Evolutionary conservation across 1,140 invertebrate genomes (phyloP).

Genomic region (Trachelipus rathkii): DNA sequence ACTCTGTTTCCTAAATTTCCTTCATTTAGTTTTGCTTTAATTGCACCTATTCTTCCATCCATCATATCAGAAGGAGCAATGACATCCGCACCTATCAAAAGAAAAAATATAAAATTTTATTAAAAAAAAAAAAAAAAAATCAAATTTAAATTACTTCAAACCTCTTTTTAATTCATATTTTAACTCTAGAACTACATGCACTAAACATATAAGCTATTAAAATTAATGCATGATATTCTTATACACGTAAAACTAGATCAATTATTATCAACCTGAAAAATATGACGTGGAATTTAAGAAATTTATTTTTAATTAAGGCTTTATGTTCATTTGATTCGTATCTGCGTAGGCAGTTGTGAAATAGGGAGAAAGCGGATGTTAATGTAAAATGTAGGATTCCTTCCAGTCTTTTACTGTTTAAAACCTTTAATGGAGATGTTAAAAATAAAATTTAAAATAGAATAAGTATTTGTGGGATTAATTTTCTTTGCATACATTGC

Average conservation of each 20-base stretch:
- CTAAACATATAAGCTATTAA: background rate
- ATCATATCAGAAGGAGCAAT: conserved; percentile 96
- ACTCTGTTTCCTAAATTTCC: conserved; percentile 58
- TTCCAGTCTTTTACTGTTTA: too few relatives aligned
- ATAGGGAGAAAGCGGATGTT: too few relatives aligned
- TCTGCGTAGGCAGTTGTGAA: too few relatives aligned
- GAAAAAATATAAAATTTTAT: background rate
- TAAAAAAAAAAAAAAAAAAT: background rate
- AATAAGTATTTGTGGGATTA: too few relatives aligned
- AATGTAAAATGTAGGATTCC: too few relatives aligned
- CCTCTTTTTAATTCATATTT: background rate
- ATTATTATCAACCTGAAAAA: too few relatives aligned
- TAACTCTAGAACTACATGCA: background rate
- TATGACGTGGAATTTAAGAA: too few relatives aligned
- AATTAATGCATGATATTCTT: background rate
- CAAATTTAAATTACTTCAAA: background rate
- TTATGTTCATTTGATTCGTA: too few relatives aligned
- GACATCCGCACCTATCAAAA: conserved; percentile 73
- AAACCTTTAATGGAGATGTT: too few relatives aligned
- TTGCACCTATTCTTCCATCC: conserved; percentile 86
- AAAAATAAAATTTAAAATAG: too few relatives aligned
- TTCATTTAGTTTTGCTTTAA: conserved; percentile 69
- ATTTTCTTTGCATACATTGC: too few relatives aligned
- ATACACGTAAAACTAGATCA: background rate
- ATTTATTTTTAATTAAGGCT: too few relatives aligned